Base-by-base conservation (phyloP, 2,113 vertebrate species). In the Forbesichthys agassizii region DNA sequence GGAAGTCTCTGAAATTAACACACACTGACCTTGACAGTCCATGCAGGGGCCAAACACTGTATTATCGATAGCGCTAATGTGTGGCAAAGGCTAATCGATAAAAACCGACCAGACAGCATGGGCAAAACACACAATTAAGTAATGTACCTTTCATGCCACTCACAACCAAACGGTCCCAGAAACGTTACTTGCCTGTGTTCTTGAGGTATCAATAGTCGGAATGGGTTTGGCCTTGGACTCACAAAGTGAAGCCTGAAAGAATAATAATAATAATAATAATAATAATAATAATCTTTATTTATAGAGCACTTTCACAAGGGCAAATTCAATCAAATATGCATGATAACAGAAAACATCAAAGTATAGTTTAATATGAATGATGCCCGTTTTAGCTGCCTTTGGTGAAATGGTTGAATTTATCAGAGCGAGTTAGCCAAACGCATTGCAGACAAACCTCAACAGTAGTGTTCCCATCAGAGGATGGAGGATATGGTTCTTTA, bases 131-230 rank as follows among this genome's bases (percentile, higher is more conserved):
- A 42, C 36, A 42, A 5, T 42, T 42, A 42, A 42, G 36, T 8
- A 42, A 8, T 42, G 36, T 42, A 5, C 7, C 36, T 42, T 8
- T 42, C 36, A 51, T 5, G 13, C 7, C 13, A n/a, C n/a, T 14
- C 14, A 27, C 20, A 27, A 14, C 3, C 20, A 57, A 27, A 8
- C 11, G 8, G 18, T 33, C 11, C 58, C 10, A 58, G 53, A 47
- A 13, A n/a, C 0, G 14, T 12, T 4, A 16, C 66, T 75, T 95
- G 98, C 98, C 95, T 97, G 96, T 89, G 94, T 92, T 84, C 96
- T 94, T 72, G 94, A 90, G 55, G 94, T 93, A 84, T 93, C 94
- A 60, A 95, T 93, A 75, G 94, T 91, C 86, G 95, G 94, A 93
- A 96, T 94, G 76, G 92, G 92, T 89, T 93, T 93, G 48, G 92